Evolutionary conservation across 2,888 invertebrate species (phyloP), one percentile per base, ranked within the genome.

Genomic region (Polyommatus icarus): DNA sequence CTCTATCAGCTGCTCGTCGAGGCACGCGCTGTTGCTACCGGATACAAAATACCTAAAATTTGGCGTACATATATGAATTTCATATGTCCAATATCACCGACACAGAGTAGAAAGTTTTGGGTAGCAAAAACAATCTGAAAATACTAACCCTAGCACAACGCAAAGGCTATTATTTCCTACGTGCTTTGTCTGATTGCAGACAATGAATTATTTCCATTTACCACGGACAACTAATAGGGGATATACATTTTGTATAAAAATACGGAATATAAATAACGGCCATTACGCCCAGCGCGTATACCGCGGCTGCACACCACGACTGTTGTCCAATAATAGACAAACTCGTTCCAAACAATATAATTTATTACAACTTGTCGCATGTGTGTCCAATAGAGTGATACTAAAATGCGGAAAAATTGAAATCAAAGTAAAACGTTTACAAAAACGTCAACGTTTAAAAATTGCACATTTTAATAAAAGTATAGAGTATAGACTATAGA

Each of bases 231-330:
- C 75, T 18, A 75, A 75, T 75, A 50, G 75, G 54, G 75, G 54
- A 75, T 54, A 75, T 54, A 75, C 29, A 54, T 54, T 75, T 75
- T 75, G 50, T 75, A 75, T 75, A 75, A 54, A 73, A 73, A 75
- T 29, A 75, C 54, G 75, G 15, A 50, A 29, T 18, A 54, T 18
- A 50, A 75, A 75, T 50, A 54, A 50, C 50, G 40, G 40, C 24
- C 24, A 75, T 54, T 75, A 76, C 59, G 18, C 20, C 57, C 32
- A 29, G 32, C 36, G 18, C 6, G 50, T 54, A 24, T 32, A 15
- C 50, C 40, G 54, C 20, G 50, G 18, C 15, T 29, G 75, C 20
- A 75, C 75, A 50, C 29, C 29, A 29, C 50, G 75, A 15, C 50
- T 46, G 29, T 75, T 75, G 46, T 54, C 18, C 8, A 12, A 54